These are phyloP conservation scores for Percopsis omiscomaycus DNA, from an alignment of 2,797 vertebrate species.

Conservation along the genomic window DNA sequence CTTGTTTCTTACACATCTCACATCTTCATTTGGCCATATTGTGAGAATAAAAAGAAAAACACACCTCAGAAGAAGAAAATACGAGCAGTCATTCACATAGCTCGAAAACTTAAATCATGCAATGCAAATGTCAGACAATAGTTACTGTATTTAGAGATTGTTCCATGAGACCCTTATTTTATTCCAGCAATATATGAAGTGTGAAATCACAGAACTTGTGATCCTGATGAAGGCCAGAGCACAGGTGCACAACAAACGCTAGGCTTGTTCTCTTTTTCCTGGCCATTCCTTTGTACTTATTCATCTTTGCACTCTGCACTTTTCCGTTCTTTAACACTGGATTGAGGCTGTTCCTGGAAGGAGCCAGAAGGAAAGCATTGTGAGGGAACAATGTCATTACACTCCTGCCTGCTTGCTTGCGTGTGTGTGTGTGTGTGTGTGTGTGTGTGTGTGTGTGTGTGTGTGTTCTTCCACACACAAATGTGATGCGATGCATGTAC, in stretches of 20 bases:
- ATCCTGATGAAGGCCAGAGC: background rate
- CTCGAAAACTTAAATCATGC: no score
- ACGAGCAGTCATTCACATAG: no score
- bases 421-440: background rate
- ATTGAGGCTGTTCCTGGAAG: constrained; percentile 43
- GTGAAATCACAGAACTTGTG: no score
- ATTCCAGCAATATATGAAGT: no score
- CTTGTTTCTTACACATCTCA: constrained; percentile 28
- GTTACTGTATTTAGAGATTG: no score
- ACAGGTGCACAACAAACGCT: constrained; percentile 27
- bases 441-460: constrained; percentile 1
- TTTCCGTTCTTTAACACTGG: constrained; percentile 7
- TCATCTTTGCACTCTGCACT: background rate
- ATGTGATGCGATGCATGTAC: background rate
- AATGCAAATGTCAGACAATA: no score
- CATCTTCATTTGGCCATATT: background rate
- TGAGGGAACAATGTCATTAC: constrained; percentile 22
- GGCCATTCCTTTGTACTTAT: background rate
- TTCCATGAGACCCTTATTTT: no score
- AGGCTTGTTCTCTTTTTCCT: background rate
- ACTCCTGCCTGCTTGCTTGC: background rate
- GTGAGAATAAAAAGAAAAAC: constrained; percentile 3
- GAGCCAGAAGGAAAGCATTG: constrained; percentile 26
- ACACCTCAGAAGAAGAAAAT: no score
- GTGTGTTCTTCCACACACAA: background rate